Evolutionary conservation across 2,797 vertebrate genomes (phyloP), one percentile per base, ranked within the genome.

Genomic region (Orestias chungarensis): DNA sequence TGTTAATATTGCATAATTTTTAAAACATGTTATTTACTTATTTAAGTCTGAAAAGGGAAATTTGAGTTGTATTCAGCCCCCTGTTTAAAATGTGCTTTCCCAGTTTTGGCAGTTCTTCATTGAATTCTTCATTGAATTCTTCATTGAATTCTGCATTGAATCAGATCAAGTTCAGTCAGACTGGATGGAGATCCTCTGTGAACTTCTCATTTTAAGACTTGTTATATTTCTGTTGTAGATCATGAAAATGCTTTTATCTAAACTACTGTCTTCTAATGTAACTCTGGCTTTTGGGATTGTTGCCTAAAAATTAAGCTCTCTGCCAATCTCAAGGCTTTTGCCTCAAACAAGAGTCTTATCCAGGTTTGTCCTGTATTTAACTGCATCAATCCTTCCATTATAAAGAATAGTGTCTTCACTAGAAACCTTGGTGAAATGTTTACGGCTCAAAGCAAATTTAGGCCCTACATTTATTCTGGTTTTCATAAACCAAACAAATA

Each of bases 401-500:
- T 31, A 71, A 12, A 74, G 66, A 68, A 33, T 27, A 18, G 17
- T 70, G 52, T 73, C 14, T 50, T 76, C 35, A 61, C 47, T 68
- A 70, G 17, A n/a, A 61, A 49, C 61, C 27, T 68, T 29, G 4
- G 75, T 27, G 25, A 64, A 54, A 40, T 23, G 42, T 72, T 78
- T 59, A 33, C 47, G 54, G 31, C 73, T 77, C 42, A 40, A 8
- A 70, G 50, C 65, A 73, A 68, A 82, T 86, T 80, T 49, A 73
- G 23, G 42, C 64, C 65, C 79, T 55, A 46, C 74, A 61, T 70
- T 65, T 74, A 65, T 42, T 49, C 64, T 68, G 54, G 23, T 70
- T 70, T 74, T 68, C 27, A 59, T 68, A 78, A 74, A 76, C 69
- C 38, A 71, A 83, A 82, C 68, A 76, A 65, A 42, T 61, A 65